These are phyloP conservation scores for Cremastinae sp. DNA, from an alignment of 2,888 invertebrate species.

Conservation along the genomic window DNA sequence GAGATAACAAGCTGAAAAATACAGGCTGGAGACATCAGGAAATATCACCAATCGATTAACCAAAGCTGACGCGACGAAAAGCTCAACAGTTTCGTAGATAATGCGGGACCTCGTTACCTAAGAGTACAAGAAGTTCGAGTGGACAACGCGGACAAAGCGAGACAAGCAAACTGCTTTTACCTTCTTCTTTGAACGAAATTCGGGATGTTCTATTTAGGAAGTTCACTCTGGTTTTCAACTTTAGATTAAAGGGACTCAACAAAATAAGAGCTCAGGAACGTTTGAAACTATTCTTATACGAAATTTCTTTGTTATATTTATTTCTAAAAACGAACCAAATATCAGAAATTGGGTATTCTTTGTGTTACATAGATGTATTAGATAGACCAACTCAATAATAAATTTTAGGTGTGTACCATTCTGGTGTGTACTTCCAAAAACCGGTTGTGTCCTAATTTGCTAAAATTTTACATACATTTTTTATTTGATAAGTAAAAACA, in stretches of 20 bases:
- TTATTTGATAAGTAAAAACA: too few relatives aligned
- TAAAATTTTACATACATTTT: too few relatives aligned
- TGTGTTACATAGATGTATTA: too few relatives aligned
- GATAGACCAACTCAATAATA: too few relatives aligned
- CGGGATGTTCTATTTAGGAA: slow-evolving; percentile 11
- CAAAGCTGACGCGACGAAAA: slow-evolving; percentile 38
- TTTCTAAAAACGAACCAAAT: too few relatives aligned
- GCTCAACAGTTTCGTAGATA: slow-evolving; percentile 60
- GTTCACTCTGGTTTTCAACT: slow-evolving; percentile 11
- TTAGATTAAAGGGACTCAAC: slow-evolving; percentile 23
- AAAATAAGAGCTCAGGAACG: background rate
- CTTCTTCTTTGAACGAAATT: slow-evolving; percentile 16
- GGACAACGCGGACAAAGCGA: slow-evolving; percentile 13
- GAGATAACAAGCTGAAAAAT: slow-evolving; percentile 50
- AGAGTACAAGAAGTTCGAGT: slow-evolving; percentile 25
- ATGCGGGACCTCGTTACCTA: slow-evolving; percentile 60
- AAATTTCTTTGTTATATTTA: too few relatives aligned
- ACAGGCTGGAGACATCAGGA: slow-evolving; percentile 29
- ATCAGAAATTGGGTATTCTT: too few relatives aligned
- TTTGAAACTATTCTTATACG: background rate
- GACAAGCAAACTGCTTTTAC: slow-evolving; percentile 7
- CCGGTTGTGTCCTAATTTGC: too few relatives aligned
- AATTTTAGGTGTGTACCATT: too few relatives aligned
- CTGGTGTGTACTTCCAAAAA: too few relatives aligned
- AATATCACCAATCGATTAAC: slow-evolving; percentile 56